Evolutionary conservation across 30 jellyfish, hydroid and myxozoan species (phyloP), one percentile per base, ranked within the genome.

Genomic region (Aurelia coerulea): DNA sequence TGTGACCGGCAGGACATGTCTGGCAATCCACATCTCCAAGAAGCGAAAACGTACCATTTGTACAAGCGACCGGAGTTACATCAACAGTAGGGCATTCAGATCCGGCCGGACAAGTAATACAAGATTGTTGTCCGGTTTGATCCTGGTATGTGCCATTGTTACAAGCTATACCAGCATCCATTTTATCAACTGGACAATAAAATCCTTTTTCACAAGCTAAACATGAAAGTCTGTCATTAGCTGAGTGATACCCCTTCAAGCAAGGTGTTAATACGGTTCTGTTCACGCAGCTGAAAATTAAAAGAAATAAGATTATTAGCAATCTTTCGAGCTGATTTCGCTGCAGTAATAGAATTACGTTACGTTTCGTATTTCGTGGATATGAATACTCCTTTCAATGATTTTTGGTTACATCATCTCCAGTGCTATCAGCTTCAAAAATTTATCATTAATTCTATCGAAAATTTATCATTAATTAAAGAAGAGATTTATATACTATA

Each of bases 1-100:
- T 73, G 79, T 80, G 81, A 5, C 97, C 97, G 3, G 85, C 90
- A 16, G 97, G 92, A 50, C 97, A 89, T 1, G 87, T 73, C 53
- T 66, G 82, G 68, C 97, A 89, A 5, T 80, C 85, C 11, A 56
- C 79, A 51, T 63, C 85, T 62, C 92, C 92, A 64, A 50, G 80
- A 15, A 73, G 74, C 13, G 91, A 75, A 59, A 78, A 89, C 13
- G 97, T 76, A 13, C 97, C 97, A 42, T 80, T 81, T 31, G 58
- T 50, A 49, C 97, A 89, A 12, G 74, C 68, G 52, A 70, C 72
- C 5, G 97, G 97, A 8, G 92, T 39, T 13, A n/a, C 65, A 89
- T 37, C 80, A 8, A 73, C 85, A 37, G 76, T 1, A 2, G 78
- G 84, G 64, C 96, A 88, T 23, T 53, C 70, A 29, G 70, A 41